Percentiles rank a stretch among this genome's conserved stretches.
Conservation (phyloP, 1,140 invertebrate genomes). For the Triops cancriformis region DNA sequence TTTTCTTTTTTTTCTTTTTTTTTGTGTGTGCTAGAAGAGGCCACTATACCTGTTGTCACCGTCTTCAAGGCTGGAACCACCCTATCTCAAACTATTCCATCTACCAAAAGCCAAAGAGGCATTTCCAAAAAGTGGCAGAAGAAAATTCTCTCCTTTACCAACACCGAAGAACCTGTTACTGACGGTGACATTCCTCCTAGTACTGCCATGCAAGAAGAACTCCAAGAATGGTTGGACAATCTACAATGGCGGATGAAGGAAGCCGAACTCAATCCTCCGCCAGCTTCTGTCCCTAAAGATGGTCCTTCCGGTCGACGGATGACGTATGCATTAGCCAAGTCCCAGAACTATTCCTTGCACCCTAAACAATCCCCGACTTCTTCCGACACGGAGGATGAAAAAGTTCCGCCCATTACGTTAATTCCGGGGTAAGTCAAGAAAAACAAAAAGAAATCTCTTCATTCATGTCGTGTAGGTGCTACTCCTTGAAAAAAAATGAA, state of each 20-base stretch:
- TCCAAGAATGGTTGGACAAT: constrained; percentile 26
- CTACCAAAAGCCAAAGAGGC: background rate
- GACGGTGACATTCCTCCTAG: background rate
- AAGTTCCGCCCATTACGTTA: background rate
- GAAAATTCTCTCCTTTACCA: background rate
- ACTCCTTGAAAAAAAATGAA: no score
- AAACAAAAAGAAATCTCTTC: no score
- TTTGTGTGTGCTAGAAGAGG: background rate
- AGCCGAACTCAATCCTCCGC: constrained; percentile 14
- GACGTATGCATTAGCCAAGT: background rate
- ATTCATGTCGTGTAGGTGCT: no score
- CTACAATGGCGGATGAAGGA: constrained; percentile 22
- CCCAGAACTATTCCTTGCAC: background rate
- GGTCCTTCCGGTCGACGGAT: background rate
- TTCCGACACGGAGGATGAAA: background rate
- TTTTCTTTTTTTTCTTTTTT: background rate
- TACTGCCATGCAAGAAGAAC: constrained; percentile 15
- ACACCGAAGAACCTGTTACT: background rate
- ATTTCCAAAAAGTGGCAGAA: background rate
- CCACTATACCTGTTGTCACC: background rate
- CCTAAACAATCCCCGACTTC: background rate
- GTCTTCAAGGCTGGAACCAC: background rate
- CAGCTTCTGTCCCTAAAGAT: background rate
- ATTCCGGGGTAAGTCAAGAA: background rate
- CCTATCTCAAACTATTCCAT: background rate